A percentile compares a stretch with the other conserved stretches of the same genome.
These are phyloP conservation scores for Macrophya annulata DNA, from an alignment of 2,888 invertebrate species.

Conservation along the genomic window DNA sequence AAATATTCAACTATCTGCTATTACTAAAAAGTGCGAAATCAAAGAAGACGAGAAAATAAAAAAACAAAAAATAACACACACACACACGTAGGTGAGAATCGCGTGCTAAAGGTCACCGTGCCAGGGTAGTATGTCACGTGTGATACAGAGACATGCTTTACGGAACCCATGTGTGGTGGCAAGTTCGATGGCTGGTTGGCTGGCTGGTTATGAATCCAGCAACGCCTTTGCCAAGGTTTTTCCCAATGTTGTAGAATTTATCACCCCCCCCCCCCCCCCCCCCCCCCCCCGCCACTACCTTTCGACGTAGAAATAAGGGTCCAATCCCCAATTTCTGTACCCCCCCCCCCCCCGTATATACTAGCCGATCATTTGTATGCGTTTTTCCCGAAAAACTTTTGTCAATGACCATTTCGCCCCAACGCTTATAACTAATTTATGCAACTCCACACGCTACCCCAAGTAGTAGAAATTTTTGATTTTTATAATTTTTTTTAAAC, in stretches of 20 bases:
- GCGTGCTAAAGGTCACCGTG: conserved; percentile 55
- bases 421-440: not conserved
- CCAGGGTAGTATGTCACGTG: conserved; percentile 55
- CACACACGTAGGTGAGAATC: conserved; percentile 9
- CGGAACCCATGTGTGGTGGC: conserved; percentile 25
- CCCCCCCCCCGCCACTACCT: not conserved
- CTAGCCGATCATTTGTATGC: conserved; percentile 34
- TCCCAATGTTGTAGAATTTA: conserved; percentile 45
- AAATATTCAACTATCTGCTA: not conserved
- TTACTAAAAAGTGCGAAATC: not conserved
- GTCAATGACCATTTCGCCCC: conserved; percentile 20
- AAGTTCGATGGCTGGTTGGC: conserved; percentile 46
- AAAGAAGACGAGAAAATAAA: not conserved
- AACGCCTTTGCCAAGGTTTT: conserved; percentile 47
- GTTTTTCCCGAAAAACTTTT: conserved; percentile 36
- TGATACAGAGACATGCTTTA: conserved; percentile 7
- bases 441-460: not conserved
- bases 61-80: not conserved
- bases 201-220: conserved; percentile 50
- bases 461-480: not conserved
- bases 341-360: not conserved
- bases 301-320: conserved; percentile 30
- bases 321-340: conserved; percentile 42
- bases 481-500: not conserved
- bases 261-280: conserved; percentile 20